These are phyloP conservation scores for Fulmarus glacialis DNA, from an alignment of 2,113 vertebrate genomes.

Conservation along the genomic window DNA sequence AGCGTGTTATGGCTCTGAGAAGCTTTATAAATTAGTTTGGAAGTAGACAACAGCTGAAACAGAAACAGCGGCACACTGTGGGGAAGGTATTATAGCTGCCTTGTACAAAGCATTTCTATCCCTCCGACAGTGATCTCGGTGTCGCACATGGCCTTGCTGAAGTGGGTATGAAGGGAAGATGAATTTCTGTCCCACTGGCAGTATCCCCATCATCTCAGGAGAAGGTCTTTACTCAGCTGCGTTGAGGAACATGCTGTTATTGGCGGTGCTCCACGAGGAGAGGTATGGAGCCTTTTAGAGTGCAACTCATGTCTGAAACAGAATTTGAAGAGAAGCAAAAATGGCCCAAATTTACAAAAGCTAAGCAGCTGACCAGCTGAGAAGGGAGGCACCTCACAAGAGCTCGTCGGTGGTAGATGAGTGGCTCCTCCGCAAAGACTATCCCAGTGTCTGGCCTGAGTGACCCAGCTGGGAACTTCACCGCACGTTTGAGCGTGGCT, in stretches of 20 bases:
- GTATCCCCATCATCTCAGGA: rapidly evolving
- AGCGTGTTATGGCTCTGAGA: neutral
- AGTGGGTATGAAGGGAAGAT: neutral
- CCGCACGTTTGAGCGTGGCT: rapidly evolving
- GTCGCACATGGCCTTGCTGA: neutral
- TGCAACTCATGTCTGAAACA: neutral
- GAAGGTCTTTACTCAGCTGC: neutral
- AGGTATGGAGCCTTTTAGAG: neutral
- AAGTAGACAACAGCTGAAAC: neutral
- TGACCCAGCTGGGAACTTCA: neutral
- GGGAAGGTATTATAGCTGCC: neutral
- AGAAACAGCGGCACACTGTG: neutral
- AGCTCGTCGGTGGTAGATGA: rapidly evolving
- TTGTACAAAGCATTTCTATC: neutral
- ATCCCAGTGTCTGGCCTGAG: neutral
- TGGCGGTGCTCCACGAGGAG: neutral
- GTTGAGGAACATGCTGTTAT: rapidly evolving
- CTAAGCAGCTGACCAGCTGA: neutral
- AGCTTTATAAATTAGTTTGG: neutral
- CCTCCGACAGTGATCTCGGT: rapidly evolving
- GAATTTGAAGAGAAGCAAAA: neutral
- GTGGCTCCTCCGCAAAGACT: neutral
- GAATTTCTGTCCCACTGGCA: neutral
- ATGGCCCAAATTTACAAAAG: neutral
- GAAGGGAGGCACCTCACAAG: neutral